Base-by-base conservation (phyloP, 2,888 invertebrate species). In the Suillia variegata region DNA sequence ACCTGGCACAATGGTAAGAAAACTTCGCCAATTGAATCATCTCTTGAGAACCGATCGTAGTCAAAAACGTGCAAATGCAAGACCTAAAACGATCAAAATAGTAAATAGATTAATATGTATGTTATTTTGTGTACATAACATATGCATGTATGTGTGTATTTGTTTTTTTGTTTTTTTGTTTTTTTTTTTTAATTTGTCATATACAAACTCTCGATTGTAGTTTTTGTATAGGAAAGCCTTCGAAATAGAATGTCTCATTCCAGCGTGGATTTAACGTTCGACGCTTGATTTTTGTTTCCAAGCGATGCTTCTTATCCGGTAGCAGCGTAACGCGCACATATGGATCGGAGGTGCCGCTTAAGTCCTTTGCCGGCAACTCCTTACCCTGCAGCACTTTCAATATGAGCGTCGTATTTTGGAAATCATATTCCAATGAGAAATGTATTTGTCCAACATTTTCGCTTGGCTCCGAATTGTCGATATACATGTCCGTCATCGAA, bases 401-500 rank as follows among this genome's bases (percentile, higher is more conserved):
- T 76, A 94, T 93, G 75, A 95, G 87, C 64, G 94, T 95, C 63
- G 93, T 94, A 75, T 93, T 93, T 85, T 94, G 94, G 84, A 94
- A 95, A 85, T 95, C 94, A 82, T 95, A 95, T 82, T 95, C 94
- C 81, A 95, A 84, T 56, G 93, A 94, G 85, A 95, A 95, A 82
- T 95, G 94, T 73, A 95, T 95, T 84, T 95, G 94, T 56, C 95
- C 95, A 69, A 95, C 94, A 84, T 94, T 94, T 84, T 95, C 95
- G 70, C 92, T 92, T 1, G 94, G 92, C 82, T 95, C 95, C 61
- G 93, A 89, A 83, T 93, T 94, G 84, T 95, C 95, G 83, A 94
- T 93, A 85, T 94, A 94, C 93, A 95, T 95, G 81, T 94, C 94
- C 82, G 94, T 93, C 87, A 94, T 86, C 33, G 93, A 94, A 78